phyloP scores from a whole-genome alignment of 2,888 invertebrate genomes.

The Iphiclides podalirius region DNA sequence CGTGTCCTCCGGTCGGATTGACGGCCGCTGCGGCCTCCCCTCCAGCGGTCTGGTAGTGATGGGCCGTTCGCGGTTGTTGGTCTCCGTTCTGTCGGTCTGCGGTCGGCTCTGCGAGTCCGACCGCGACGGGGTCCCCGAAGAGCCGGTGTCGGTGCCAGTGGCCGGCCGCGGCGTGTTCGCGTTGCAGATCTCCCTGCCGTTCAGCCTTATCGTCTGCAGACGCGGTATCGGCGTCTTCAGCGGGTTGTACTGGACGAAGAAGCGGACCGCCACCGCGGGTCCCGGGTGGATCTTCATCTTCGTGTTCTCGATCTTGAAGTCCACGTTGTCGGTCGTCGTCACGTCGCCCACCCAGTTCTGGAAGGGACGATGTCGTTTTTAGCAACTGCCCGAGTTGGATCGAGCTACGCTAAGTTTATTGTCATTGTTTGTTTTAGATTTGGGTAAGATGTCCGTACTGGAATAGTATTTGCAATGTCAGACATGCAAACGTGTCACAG shows the following conservation, averaged over 20 bases:
- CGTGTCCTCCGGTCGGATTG: conserved; percentile 45
- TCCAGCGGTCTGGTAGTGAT: conserved; percentile 19
- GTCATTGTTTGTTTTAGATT: no score
- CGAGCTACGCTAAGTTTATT: background rate
- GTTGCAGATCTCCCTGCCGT: conserved; percentile 81
- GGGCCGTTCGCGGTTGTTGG: conserved; percentile 8
- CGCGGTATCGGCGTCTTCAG: conserved; percentile 65
- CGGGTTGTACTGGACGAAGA: conserved; percentile 81
- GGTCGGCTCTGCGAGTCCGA: conserved; percentile 18
- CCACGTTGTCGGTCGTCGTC: conserved; percentile 77
- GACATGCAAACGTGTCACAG: no score
- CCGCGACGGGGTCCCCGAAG: conserved; percentile 13
- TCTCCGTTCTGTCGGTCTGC: conserved; percentile 19
- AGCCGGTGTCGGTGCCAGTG: conserved; percentile 37
- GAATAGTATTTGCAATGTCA: no score
- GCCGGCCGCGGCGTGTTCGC: conserved; percentile 53
- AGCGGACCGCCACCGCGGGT: conserved; percentile 75
- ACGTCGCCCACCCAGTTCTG: conserved; percentile 83
- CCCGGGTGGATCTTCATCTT: conserved; percentile 79
- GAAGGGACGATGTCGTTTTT: background rate
- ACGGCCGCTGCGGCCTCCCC: conserved; percentile 25
- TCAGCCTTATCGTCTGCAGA: conserved; percentile 71
- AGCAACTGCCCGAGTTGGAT: background rate
- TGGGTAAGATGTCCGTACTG: no score
- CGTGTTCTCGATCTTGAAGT: conserved; percentile 80